Conservation (phyloP, 2,113 vertebrate genomes). For the Elachura formosa region DNA sequence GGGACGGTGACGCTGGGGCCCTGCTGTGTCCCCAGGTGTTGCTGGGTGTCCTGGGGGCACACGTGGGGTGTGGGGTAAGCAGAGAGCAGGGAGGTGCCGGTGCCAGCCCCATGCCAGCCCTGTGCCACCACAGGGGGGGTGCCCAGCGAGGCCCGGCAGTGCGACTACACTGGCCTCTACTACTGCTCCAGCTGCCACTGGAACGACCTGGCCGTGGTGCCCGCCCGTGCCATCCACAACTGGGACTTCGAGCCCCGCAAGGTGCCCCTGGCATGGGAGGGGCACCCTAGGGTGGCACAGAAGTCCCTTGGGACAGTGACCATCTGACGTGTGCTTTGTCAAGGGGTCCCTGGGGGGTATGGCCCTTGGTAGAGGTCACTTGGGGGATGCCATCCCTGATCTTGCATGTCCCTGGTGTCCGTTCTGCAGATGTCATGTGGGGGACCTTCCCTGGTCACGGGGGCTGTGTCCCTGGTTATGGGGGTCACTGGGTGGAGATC, state of each 20-base stretch:
- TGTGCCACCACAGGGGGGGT: slow-evolving; percentile 76
- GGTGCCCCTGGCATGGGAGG: slow-evolving; percentile 55
- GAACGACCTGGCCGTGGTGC: slow-evolving; percentile 90
- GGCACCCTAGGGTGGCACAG: accelerated
- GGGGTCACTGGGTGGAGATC: accelerated
- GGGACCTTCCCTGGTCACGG: neutral
- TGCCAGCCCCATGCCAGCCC: neutral
- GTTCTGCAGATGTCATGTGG: neutral
- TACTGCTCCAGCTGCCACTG: slow-evolving; percentile 97
- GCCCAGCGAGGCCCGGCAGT: slow-evolving; percentile 91
- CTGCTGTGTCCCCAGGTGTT: accelerated
- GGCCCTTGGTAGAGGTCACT: no score
- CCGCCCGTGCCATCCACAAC: slow-evolving; percentile 94
- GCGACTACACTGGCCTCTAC: slow-evolving; percentile 96
- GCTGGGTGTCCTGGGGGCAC: neutral
- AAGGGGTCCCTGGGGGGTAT: neutral
- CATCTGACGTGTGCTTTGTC: neutral
- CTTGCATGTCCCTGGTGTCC: neutral
- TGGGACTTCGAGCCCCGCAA: slow-evolving; percentile 96
- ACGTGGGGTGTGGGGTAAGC: neutral
- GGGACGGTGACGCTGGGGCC: accelerated
- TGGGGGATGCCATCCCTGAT: no score
- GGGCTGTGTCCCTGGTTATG: no score
- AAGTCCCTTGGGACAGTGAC: neutral
- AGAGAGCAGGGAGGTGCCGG: accelerated